A percentile compares a stretch with the other conserved stretches of the same genome.
Conservation (phyloP, 2,888 invertebrate species). For the Hyposoter dolosus region DNA sequence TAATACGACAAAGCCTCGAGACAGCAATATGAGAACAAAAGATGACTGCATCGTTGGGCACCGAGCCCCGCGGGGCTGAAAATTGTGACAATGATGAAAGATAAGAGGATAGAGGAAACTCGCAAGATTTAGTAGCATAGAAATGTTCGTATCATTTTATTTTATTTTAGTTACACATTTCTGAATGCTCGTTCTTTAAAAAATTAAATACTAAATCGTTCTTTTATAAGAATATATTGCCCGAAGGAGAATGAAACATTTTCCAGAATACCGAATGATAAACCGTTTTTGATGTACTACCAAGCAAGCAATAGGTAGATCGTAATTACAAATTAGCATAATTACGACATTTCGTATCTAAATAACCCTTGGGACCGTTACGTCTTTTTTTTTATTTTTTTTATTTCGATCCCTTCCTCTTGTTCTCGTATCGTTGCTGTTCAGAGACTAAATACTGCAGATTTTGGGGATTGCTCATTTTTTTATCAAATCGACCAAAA, state of each 20-base stretch:
- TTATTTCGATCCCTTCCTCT: not conserved
- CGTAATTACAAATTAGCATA: not conserved
- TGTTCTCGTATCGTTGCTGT: not conserved
- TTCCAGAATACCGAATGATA: not conserved
- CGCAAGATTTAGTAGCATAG: not conserved
- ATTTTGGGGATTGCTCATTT: slow-evolving; percentile 34
- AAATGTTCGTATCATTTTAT: not conserved
- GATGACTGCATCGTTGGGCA: slow-evolving; percentile 14
- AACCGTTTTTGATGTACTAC: not conserved
- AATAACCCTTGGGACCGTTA: not conserved
- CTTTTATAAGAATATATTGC: not conserved
- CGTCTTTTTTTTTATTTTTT: not conserved
- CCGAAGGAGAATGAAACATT: not conserved
- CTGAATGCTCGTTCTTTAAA: not conserved
- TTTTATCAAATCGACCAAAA: slow-evolving; percentile 59
- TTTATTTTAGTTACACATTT: not conserved
- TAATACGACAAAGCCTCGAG: slow-evolving; percentile 37
- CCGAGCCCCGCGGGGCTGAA: slow-evolving; percentile 7
- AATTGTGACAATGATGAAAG: slow-evolving; percentile 14
- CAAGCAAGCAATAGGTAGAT: not conserved
- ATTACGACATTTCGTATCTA: not conserved
- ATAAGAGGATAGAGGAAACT: not conserved
- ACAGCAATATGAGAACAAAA: slow-evolving; percentile 40
- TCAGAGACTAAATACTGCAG: slow-evolving; percentile 5
- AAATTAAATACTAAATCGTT: not conserved